These are phyloP conservation scores for Rattus rattus DNA, from an alignment of 2,113 vertebrate genomes.

Conservation along the genomic window DNA sequence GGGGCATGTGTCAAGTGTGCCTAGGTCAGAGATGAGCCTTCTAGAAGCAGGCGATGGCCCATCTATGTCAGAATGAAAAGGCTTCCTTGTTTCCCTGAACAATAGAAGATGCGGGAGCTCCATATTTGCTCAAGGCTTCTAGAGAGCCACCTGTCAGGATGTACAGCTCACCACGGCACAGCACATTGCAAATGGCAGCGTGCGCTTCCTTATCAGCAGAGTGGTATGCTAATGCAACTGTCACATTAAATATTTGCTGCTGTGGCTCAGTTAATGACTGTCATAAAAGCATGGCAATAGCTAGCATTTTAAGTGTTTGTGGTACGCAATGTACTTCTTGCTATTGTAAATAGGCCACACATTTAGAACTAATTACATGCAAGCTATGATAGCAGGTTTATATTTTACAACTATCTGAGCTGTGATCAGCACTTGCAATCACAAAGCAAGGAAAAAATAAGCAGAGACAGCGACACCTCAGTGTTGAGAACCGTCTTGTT, in stretches of 20 bases:
- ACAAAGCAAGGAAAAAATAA: constrained; percentile 66
- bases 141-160: constrained; percentile 55
- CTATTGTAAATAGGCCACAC: constrained; percentile 81
- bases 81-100: constrained; percentile 55
- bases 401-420: constrained; percentile 82
- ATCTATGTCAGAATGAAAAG: constrained; percentile 50
- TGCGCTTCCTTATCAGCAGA: constrained; percentile 59
- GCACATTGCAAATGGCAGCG: constrained; percentile 67
- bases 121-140: constrained; percentile 2
- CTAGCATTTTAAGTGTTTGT: constrained; percentile 83
- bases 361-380: constrained; percentile 85
- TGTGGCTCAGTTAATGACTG: constrained; percentile 78
- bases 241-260: constrained; percentile 83
- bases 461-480: constrained; percentile 59
- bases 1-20: not conserved
- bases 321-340: constrained; percentile 76
- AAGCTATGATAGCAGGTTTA: constrained; percentile 79
- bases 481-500: constrained; percentile 66
- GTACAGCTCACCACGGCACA: not conserved
- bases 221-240: constrained; percentile 79
- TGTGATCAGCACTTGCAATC: constrained; percentile 83
- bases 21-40: not conserved
- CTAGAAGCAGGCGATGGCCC: not conserved
- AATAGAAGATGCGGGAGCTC: constrained; percentile 18
- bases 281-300: constrained; percentile 78